Base-by-base conservation (phyloP, 2,113 vertebrate species). In the Phrynocephalus versicolor region DNA sequence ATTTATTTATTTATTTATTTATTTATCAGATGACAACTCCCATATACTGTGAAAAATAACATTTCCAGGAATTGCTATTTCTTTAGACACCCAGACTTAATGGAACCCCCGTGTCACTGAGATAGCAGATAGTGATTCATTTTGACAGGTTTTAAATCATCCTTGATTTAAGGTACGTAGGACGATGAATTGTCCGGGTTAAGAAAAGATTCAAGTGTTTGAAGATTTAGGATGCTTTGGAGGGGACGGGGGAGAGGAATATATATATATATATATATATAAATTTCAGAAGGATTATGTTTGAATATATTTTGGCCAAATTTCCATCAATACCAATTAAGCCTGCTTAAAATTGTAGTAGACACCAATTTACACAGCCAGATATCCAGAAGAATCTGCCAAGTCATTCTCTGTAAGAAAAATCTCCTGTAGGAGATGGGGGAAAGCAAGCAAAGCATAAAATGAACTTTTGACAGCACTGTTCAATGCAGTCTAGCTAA, bases 381-480 rank as follows among this genome's bases (percentile, higher is more conserved):
- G 76, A 30, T 39, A 30, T 21, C 23, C 25, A n/a, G 70, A 62
- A 15, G 70, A 79, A 85, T 62, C 67, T 85, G 84, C 84, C 55
- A 72, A 72, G 67, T 85, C 84, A 85, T 72, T 33, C 77, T 30
- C 16, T 30, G 67, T 21, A 80, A 13, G 33, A 35, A 13, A 57
- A 57, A 30, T 27, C n/a, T 70, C 65, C 60, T n/a, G 27, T 23
- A 70, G 25, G 30, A n/a, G 5, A 13, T 25, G 16, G 5, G 35
- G 51, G 35, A 41, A 39, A 8, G 21, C 27, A 35, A 19, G 21
- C 9, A 25, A 5, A 23, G 2, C 6, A 65, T 25, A 76, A 83
- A 65, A 67, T 14, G 3, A 39, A 57, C 25, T 27, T 70, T 41
- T 19, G 3, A 8, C 27, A 60, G 64, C 57, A 30, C 1, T 14